Evolutionary conservation across 1,140 invertebrate species (phyloP), one percentile per base, ranked within the genome.

Genomic region (Drosophila ironensis): DNA sequence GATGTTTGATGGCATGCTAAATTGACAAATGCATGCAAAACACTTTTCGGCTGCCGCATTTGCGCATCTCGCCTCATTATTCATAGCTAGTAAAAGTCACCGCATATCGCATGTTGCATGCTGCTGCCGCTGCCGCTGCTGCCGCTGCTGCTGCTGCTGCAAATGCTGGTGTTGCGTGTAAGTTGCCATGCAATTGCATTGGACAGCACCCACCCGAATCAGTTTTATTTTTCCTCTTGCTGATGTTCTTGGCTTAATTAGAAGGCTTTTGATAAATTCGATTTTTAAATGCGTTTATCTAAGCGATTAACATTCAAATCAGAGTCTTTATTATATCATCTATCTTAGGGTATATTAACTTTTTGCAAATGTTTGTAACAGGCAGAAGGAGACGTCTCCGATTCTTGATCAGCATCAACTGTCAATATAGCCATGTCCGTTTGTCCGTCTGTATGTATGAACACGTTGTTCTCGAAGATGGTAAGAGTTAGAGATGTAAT

Each of bases 1-100:
- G 82, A 87, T 87, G 82, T 87, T 87, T 82, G 70, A 78, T 75
- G 76, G 53, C 60, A 87, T 87, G 84, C 82, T 77, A 78, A 86
- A 86, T 84, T 78, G 74, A 57, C 71, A 72, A 75, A 69, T 75
- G 74, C 80, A 84, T 78, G 66, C 66, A 72, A 72, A 68, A 68
- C 64, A 74, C 42, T 75, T 81, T 54, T 74, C 50, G 40, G 56
- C 75, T 80, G 73, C 57, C 63, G 56, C 67, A 53, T 51, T 76
- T 42, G 37, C 28, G 35, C 53, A 64, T 60, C 38, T 45, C 37
- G 56, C 41, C 72, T 75, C 72, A 81, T 81, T 76, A 68, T 82
- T 82, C 77, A 81, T 76, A 72, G 71, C 72, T 82, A 73, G 63
- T 69, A 67, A 81, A 72, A 76, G 14, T 37, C 12, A 44, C 66